Evolutionary conservation across 92 coral and sea anemone species (phyloP).

Genomic region (Porites rus): DNA sequence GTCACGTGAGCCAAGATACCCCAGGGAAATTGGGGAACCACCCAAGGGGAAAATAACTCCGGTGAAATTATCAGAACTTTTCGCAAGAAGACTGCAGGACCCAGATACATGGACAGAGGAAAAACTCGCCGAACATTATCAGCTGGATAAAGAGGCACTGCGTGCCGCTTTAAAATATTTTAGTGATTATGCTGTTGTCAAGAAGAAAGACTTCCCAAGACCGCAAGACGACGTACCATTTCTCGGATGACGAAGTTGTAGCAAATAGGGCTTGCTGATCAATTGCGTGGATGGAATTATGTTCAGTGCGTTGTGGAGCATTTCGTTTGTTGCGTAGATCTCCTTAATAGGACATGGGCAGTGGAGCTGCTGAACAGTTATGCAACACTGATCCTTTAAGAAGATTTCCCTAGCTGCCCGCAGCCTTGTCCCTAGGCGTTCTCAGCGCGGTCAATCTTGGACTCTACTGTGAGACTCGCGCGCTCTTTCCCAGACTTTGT

Average conservation of each 20-base stretch:
- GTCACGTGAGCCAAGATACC: constrained; percentile 21
- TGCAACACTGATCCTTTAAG: no score
- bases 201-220: constrained; percentile 66
- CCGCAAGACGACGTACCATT: constrained; percentile 62
- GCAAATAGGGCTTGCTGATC: constrained; percentile 36
- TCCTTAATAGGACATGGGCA: no score
- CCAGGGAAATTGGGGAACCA: constrained; percentile 20
- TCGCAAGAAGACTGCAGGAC: constrained; percentile 64
- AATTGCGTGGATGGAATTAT: not conserved
- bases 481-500: no score
- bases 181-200: constrained; percentile 87
- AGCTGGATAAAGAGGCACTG: constrained; percentile 75
- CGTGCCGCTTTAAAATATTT: constrained; percentile 73
- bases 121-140: constrained; percentile 80
- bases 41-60: constrained; percentile 73
- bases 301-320: not conserved
- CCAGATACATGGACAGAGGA: constrained; percentile 84
- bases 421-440: no score
- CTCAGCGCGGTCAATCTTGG: no score
- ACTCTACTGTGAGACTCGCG: no score
- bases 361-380: no score
- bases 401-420: no score
- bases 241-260: constrained; percentile 13
- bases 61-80: constrained; percentile 73
- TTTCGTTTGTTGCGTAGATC: not conserved